Conservation (phyloP, 2,797 vertebrate genomes). For the Pangasius djambal region DNA sequence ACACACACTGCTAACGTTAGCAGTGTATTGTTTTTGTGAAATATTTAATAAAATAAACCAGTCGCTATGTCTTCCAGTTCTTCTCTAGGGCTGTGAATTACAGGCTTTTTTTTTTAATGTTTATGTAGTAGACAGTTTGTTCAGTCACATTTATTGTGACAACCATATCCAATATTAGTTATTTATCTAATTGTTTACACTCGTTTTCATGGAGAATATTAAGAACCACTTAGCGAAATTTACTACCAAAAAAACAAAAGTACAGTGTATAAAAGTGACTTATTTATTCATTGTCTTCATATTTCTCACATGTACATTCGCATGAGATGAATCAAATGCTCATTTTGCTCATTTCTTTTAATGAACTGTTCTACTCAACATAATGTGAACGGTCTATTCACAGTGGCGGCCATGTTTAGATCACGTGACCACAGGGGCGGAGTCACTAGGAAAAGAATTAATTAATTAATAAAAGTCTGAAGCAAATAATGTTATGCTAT, state of each 20-base stretch:
- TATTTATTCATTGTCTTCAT: neutral
- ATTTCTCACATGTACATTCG: neutral
- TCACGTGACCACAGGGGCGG: neutral
- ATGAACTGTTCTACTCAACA: neutral
- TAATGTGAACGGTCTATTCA: neutral
- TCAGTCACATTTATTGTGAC: neutral
- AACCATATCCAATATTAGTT: neutral
- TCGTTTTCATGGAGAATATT: too few species aligned
- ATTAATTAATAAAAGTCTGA: too few species aligned
- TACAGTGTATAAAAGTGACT: neutral
- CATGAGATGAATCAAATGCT: neutral
- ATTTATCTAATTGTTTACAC: neutral
- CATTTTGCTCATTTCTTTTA: neutral
- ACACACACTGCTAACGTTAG: neutral
- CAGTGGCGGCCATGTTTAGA: neutral
- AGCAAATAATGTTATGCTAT: too few species aligned
- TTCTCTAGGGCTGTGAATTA: neutral
- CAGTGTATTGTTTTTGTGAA: neutral
- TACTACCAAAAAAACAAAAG: too few species aligned
- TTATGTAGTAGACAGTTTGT: neutral
- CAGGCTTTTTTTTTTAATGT: neutral
- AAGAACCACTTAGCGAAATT: too few species aligned
- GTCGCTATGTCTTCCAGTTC: neutral
- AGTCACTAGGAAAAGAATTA: neutral
- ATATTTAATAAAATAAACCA: neutral